These are phyloP conservation scores for Acipenser ruthenus DNA, from an alignment of 2,797 vertebrate species.

Conservation along the genomic window DNA sequence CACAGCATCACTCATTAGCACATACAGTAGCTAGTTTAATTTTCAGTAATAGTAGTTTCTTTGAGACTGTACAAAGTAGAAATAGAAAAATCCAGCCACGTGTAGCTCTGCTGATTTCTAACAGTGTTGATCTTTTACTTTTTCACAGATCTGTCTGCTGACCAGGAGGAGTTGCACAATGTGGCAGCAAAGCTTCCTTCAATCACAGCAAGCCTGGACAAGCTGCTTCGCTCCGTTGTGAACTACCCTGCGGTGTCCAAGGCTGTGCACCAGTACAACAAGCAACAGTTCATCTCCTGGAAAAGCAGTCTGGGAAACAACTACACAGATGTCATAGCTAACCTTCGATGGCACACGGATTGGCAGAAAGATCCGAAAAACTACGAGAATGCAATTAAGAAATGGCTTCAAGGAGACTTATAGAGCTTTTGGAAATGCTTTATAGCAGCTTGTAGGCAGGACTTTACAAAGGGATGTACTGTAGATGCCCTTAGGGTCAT, in stretches of 20 bases:
- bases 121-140: slow-evolving; percentile 8
- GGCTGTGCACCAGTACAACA: slow-evolving; percentile 79
- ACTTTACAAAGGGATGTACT: no score
- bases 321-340: slow-evolving; percentile 75
- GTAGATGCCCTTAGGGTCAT: no score
- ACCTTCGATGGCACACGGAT: slow-evolving; percentile 84
- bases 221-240: slow-evolving; percentile 63
- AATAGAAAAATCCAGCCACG: no score
- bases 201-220: slow-evolving; percentile 61
- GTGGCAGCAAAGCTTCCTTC: slow-evolving; percentile 60
- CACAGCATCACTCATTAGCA: no score
- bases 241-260: slow-evolving; percentile 78
- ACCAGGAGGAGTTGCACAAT: slow-evolving; percentile 80
- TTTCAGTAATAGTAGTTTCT: no score
- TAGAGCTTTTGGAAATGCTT: no score
- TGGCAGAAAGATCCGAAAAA: slow-evolving; percentile 68
- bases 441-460: no score
- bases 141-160: slow-evolving; percentile 71
- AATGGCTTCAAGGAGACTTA: slow-evolving; percentile 56
- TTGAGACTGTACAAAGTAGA: no score
- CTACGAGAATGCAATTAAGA: slow-evolving; percentile 68
- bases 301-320: slow-evolving; percentile 65
- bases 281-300: slow-evolving; percentile 73
- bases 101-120: no score
- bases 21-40: no score